Conservation (phyloP, 2,888 invertebrate genomes). For the Cheilosia urbana region DNA sequence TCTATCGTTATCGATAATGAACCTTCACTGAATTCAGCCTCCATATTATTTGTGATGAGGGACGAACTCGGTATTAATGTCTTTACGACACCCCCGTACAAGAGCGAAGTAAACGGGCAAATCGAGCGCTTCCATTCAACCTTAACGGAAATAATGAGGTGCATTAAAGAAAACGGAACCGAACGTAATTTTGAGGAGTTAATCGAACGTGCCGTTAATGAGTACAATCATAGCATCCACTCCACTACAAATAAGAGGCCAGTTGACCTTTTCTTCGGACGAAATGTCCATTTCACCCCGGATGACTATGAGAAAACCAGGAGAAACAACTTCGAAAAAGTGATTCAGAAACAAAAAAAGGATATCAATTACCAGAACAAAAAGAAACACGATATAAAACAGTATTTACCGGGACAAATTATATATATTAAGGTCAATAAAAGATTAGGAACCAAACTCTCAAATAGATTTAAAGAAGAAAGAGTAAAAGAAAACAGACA, state of each 20-base stretch:
- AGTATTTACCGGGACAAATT: constrained; percentile 2
- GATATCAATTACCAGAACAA: not conserved
- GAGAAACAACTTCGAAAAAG: not conserved
- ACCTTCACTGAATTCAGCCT: constrained; percentile 7
- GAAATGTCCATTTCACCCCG: no score
- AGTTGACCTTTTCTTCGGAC: not conserved
- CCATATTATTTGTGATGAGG: constrained; percentile 18
- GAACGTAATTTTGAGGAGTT: not conserved
- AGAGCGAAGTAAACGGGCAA: no score
- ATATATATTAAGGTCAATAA: constrained; percentile 4
- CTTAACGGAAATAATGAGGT: no score
- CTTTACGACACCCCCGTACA: no score
- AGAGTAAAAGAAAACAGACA: constrained; percentile 21
- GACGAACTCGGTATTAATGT: constrained; percentile 13
- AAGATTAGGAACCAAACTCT: not conserved
- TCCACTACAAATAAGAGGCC: not conserved
- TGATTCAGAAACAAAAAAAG: not conserved
- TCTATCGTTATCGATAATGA: not conserved
- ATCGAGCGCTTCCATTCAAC: no score
- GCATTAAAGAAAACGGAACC: constrained; percentile 6
- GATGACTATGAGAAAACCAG: constrained; percentile 7
- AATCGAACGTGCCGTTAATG: not conserved
- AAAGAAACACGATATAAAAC: not conserved
- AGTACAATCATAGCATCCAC: not conserved
- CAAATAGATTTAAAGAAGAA: constrained; percentile 18